Conservation (phyloP, 1,140 invertebrate species). For the Hycleus phaleratus region DNA sequence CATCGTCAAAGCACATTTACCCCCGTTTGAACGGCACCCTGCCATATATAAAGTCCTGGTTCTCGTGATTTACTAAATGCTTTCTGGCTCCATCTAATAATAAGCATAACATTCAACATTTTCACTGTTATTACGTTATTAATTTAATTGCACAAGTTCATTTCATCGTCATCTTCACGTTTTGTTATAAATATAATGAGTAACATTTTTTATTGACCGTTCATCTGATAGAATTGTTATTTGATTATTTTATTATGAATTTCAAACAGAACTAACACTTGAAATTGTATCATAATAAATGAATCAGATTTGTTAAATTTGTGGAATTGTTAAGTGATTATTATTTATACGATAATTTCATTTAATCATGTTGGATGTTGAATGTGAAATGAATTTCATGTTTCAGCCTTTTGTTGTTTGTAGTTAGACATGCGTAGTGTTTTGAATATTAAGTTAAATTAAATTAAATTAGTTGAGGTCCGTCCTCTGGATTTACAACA, state of each 20-base stretch:
- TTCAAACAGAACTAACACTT: no score
- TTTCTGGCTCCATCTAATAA: constrained; percentile 10
- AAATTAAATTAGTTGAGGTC: constrained; percentile 16
- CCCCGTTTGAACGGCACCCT: not conserved
- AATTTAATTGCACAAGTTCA: constrained; percentile 12
- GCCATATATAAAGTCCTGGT: constrained; percentile 10
- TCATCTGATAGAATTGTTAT: no score
- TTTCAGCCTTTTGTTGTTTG: constrained; percentile 13
- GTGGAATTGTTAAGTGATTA: constrained; percentile 9
- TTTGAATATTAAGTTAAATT: constrained; percentile 12
- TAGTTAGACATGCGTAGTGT: constrained; percentile 13
- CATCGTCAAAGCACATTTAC: constrained; percentile 12
- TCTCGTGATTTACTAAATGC: constrained; percentile 14
- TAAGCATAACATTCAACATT: constrained; percentile 12
- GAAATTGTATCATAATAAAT: no score
- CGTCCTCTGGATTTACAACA: constrained; percentile 3
- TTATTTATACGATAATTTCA: constrained; percentile 17
- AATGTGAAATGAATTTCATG: constrained; percentile 15
- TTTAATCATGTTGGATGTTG: constrained; percentile 6
- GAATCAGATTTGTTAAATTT: not conserved
- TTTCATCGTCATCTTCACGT: not conserved
- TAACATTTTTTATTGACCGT: no score
- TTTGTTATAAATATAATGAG: no score
- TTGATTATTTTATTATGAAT: no score
- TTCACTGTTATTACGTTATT: constrained; percentile 10